Evolutionary conservation across 2,797 vertebrate genomes (phyloP), one percentile per base, ranked within the genome.

Genomic region (Pogoniulus pusillus): DNA sequence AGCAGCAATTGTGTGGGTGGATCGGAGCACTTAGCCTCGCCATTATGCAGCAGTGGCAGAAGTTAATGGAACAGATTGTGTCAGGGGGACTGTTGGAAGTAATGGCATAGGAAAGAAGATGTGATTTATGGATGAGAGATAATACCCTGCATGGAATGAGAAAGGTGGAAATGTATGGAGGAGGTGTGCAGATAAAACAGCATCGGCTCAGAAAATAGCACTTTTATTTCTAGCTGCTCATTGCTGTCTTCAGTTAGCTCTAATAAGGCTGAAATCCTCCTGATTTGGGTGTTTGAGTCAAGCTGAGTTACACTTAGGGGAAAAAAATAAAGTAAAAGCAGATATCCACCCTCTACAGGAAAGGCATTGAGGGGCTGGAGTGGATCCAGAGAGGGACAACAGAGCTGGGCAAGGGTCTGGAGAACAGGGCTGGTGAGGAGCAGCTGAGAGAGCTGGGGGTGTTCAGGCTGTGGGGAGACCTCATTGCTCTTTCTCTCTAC

Each of bases 1-100:
- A 53, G 9, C 81, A 47, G 91, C 71, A 79, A 88, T 73, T 7
- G 64, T 66, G 92, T 27, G 92, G 91, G 92, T 66, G 81, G 84
- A 79, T 62, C 3, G 1, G 71, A 93, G 91, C 90, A 79, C 91
- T 91, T 76, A 86, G 18, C 84, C 63, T 34, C 51, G 49, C 77
- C 68, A 34, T 93, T 72, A 71, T 62, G 70, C 90, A 76, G 83
- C 83, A 75, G 58, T 54, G 90, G 64, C 69, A 26, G 7, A 11
- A 91, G 77, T 79, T 89, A 90, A 93, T 93, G 92, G 95, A 88
- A 37, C 85, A 87, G 73, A 68, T 82, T 93, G 91, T 74, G 91
- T 71, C 90, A 75, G 74, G 74, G 82, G 76, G 69, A 5, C 87
- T 53, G 85, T 3, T 29, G 64, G 70, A 45, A 84, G 76, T 60